Conservation (phyloP, 1,140 invertebrate genomes). For the Drosophila navojoa region DNA sequence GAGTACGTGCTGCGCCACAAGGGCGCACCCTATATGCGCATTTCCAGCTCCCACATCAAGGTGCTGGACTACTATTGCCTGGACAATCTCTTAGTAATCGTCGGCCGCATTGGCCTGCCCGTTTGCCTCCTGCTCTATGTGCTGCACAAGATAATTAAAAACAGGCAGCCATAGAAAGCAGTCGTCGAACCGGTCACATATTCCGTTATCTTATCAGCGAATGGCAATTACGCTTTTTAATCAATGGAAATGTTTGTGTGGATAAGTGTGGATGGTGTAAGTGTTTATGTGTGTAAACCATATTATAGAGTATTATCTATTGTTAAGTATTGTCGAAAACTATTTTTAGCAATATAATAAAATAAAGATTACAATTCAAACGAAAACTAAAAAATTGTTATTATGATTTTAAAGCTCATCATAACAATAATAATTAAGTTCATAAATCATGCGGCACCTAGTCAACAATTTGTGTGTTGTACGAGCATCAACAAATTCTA, state of each 20-base stretch:
- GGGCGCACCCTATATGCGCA: constrained; percentile 84
- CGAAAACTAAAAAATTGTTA: too few relatives aligned
- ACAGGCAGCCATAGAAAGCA: background rate
- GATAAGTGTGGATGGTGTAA: background rate
- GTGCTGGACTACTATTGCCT: constrained; percentile 85
- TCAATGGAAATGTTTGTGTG: constrained; percentile 1
- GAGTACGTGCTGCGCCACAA: constrained; percentile 88
- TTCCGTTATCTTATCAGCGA: constrained; percentile 10
- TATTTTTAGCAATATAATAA: too few relatives aligned
- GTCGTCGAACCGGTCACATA: background rate
- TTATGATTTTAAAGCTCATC: too few relatives aligned
- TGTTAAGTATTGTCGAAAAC: too few relatives aligned
- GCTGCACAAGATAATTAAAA: constrained; percentile 14
- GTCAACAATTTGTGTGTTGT: background rate
- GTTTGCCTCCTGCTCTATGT: constrained; percentile 27
- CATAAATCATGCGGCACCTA: background rate
- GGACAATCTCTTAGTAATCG: constrained; percentile 77
- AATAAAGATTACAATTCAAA: too few relatives aligned
- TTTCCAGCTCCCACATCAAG: constrained; percentile 84
- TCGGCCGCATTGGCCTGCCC: constrained; percentile 21
- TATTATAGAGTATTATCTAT: background rate
- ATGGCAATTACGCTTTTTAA: too few relatives aligned
- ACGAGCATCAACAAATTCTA: background rate
- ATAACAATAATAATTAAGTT: background rate
- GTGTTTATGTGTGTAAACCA: background rate